Evolutionary conservation across 2,113 vertebrate genomes (phyloP), one percentile per base, ranked within the genome.

Genomic region (Urocolius indicus): DNA sequence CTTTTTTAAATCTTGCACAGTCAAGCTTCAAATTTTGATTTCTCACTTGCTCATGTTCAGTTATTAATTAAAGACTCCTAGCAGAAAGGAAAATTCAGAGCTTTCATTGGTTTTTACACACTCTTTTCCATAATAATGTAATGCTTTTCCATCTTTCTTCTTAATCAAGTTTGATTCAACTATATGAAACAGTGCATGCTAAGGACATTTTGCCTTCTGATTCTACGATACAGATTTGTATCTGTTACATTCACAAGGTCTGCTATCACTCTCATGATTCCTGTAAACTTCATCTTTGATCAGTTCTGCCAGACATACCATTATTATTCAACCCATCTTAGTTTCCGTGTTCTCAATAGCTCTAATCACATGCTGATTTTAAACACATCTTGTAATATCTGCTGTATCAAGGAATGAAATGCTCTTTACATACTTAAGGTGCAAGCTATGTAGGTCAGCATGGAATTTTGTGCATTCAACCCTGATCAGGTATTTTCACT

Each of bases 281-380:
- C 54, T 89, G 94, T 95, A 92, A 94, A 57, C 32, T 84, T 87
- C 57, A 21, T 54, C 71, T 96, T 91, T 93, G 90, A 81, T 94
- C 19, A 8, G 5, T 89, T 65, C 18, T 45, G 45, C 45, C 83
- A 96, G 80, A 58, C 22, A 11, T 82, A 34, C 61, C 49, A 30
- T 94, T 73, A 61, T 69, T 96, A 71, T 80, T 94, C 65, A 85
- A 43, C 59, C 19, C n/a, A 48, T 72, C 90, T 91, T 68, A 73
- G 63, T 89, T 83, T 87, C 26, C 17, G 22, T 27, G 11, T 73
- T 90, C 80, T 76, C 69, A 51, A 19, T 48, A 85, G 45, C 62
- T 84, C 32, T 84, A 74, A 95, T 83, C 17, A 67, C 76, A 63
- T 71, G 58, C 75, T 67, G 48, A 49, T 87, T 93, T 92, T 67